Evolutionary conservation across 2,797 vertebrate species (phyloP), one percentile per base, ranked within the genome.

Genomic region (Aldrovandia affinis): DNA sequence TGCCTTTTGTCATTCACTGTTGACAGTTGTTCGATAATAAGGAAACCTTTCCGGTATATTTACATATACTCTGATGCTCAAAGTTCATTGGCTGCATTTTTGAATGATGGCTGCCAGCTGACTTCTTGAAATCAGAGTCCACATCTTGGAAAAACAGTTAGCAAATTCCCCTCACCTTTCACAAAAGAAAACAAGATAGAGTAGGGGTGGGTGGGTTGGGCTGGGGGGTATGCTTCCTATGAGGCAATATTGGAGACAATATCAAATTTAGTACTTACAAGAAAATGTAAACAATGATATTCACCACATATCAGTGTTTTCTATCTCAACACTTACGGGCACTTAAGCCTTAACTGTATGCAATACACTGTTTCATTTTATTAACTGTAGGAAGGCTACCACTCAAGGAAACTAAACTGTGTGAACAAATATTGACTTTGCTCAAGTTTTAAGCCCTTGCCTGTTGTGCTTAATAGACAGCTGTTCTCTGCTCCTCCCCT

Each of bases 401-500:
- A 5, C 70, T n/a, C 39, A 39, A 39, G 8, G 39, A 36, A 75
- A 42, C 39, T 44, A 10, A 18, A 78, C 30, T 12, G 42, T 78
- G 36, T 14, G 73, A 77, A 47, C 73, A 78, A 83, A 83, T 78
- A 83, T 78, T 83, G 55, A 78, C 55, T 22, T 50, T 33, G n/a
- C 44, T 50, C 50, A 18, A 63, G 55, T 50, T 61, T 78, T 42
- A 83, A 39, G 42, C 15, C 78, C 20, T 33, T 22, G 25, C 36
- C 30, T 55, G 52, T 44, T 57, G 22, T n/a, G n/a, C 55, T 78
- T 36, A 8, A 28, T 63, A 28, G 77, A 39, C 54, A 83, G 10
- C 44, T 33, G 78, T 50, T 54, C n/a, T 30, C 28, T 47, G n/a
- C 39, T 30, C 54, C 68, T 57, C 39, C 39, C 39, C 52, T 78